Conservation (phyloP, 2,888 invertebrate species). For the Callyntrura sp. region DNA sequence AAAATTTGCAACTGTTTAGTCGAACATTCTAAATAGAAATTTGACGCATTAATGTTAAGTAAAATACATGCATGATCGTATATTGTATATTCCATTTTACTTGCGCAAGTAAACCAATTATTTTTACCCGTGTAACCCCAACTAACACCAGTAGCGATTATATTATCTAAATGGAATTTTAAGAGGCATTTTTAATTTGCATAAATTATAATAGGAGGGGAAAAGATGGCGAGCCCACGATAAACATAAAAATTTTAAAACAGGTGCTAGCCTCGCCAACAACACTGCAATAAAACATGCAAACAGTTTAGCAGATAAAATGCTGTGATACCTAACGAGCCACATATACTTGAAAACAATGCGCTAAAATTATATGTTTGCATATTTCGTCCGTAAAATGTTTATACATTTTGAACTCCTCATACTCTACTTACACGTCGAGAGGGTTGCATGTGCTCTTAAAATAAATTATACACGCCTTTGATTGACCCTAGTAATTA, state of each 20-base stretch:
- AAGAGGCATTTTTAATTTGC: constrained; percentile 35
- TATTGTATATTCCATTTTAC: too few species aligned
- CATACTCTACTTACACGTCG: neutral
- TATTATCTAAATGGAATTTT: constrained; percentile 21
- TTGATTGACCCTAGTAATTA: constrained; percentile 35
- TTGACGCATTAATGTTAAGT: too few species aligned
- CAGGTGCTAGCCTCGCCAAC: neutral
- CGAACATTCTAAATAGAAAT: too few species aligned
- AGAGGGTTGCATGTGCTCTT: neutral
- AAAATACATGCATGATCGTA: too few species aligned
- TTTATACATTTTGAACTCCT: too few species aligned
- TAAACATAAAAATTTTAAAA: neutral
- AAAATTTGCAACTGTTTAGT: too few species aligned
- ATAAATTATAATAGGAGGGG: constrained; percentile 38
- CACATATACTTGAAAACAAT: neutral
- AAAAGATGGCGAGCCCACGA: neutral
- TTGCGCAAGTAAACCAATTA: too few species aligned
- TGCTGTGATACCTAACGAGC: neutral
- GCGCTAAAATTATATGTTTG: neutral
- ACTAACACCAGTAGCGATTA: neutral
- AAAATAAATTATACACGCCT: neutral
- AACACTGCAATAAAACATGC: neutral
- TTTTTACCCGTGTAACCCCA: neutral
- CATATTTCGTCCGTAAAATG: too few species aligned
- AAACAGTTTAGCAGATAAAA: neutral